Evolutionary conservation across 2,888 invertebrate genomes (phyloP), one percentile per base, ranked within the genome.

Genomic region (Thalpophila matura): DNA sequence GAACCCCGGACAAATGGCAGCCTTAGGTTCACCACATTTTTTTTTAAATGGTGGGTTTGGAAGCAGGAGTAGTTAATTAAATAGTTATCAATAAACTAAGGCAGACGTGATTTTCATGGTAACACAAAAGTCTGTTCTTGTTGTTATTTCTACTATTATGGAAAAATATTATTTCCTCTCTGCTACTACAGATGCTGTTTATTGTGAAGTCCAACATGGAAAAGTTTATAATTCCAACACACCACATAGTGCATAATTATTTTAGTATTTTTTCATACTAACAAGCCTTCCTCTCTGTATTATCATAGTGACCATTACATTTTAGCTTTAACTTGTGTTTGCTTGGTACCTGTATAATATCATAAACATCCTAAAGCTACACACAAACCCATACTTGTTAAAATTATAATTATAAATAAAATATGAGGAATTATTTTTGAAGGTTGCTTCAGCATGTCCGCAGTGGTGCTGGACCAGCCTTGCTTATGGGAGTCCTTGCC

Each of bases 391-490:
- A n/a, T n/a, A n/a, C n/a, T n/a, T n/a, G n/a, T n/a, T n/a, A n/a
- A n/a, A n/a, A n/a, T n/a, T 37, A 6, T 24, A 4, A 27, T 16
- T 18, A 3, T 6, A 20, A 27, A 22, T 18, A 2, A 10, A 29
- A 37, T 0, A n/a, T n/a, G n/a, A n/a, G n/a, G n/a, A n/a, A n/a
- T n/a, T n/a, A 1, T 57, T 75, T 33, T 79, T 69, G 10, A 71
- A 95, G 94, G 82, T 79, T 95, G 68, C 79, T 95, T 67, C 94
- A 93, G 74, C 91, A 93, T 86, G 85, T 95, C 2, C 89, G 94
- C 35, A 90, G 89, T 80, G 94, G 94, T 33, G 91, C 94, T 29
- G 92, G 87, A 0, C 93, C 95, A 10, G 92, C 93, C 1, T 66
- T 94, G 67, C 75, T 95, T 43, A 91, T 94, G 91, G 89, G 92